Percentiles rank a stretch among this genome's conserved stretches.
Evolutionary conservation across 53 echinoderm and acorn worm genomes (phyloP).

Genomic region (Echinometra lucunter): DNA sequence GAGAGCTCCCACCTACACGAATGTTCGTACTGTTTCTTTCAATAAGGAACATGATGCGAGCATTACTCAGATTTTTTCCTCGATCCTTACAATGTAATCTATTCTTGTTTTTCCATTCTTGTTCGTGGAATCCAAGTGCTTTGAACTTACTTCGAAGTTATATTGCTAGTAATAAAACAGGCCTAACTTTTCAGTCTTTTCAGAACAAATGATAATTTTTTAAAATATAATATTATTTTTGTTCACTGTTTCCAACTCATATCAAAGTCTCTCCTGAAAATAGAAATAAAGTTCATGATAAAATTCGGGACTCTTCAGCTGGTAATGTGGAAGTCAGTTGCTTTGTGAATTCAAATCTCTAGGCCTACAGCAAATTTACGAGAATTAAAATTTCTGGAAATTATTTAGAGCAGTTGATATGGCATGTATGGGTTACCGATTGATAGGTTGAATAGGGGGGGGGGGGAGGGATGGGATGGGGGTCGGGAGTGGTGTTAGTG

Average conservation of each 20-base stretch:
- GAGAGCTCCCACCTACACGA: neutral
- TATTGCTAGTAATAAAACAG: neutral
- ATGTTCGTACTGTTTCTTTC: constrained; percentile 37
- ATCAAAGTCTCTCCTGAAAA: too few relatives aligned
- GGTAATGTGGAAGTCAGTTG: too few relatives aligned
- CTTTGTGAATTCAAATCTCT: too few relatives aligned
- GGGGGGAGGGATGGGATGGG: neutral
- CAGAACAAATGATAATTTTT: too few relatives aligned
- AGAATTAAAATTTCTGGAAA: too few relatives aligned
- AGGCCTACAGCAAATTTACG: neutral
- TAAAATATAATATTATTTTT: too few relatives aligned
- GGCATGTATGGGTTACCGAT: neutral
- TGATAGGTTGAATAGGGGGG: neutral
- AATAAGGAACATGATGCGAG: neutral
- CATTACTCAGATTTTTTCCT: neutral
- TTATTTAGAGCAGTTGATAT: too few relatives aligned
- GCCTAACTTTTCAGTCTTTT: too few relatives aligned
- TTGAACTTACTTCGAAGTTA: neutral
- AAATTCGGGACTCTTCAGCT: neutral
- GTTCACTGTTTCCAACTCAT: too few relatives aligned
- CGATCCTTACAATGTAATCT: neutral
- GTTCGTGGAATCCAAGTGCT: neutral
- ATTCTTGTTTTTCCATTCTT: neutral
- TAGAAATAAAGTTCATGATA: neutral
- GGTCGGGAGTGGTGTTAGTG: too few relatives aligned